These are phyloP conservation scores for Propsilocerus akamusi DNA, from an alignment of 1,140 invertebrate species.

Conservation along the genomic window DNA sequence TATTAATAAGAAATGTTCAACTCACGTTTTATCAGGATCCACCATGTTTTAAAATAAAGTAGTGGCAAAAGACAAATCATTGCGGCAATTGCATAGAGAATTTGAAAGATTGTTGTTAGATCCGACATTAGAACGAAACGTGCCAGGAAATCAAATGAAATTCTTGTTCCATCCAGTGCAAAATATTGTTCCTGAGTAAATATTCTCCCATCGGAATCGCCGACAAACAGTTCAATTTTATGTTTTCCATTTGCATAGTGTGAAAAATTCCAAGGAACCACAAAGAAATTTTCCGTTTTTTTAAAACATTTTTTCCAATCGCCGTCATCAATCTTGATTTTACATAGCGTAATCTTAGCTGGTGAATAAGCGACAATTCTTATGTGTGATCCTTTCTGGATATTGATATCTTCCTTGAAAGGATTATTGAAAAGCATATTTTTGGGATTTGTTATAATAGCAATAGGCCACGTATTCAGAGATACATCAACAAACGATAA, in stretches of 20 bases:
- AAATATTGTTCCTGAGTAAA: slow-evolving; percentile 40
- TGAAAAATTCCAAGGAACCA: slow-evolving; percentile 45
- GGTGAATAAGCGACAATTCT: slow-evolving; percentile 59
- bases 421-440: slow-evolving; percentile 54
- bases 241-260: slow-evolving; percentile 47
- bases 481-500: slow-evolving; percentile 74
- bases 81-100: slow-evolving; percentile 40
- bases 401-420: slow-evolving; percentile 47
- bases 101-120: slow-evolving; percentile 50
- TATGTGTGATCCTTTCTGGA: slow-evolving; percentile 56
- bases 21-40: slow-evolving; percentile 33
- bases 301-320: slow-evolving; percentile 40
- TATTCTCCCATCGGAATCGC: slow-evolving; percentile 36
- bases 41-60: slow-evolving; percentile 32
- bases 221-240: slow-evolving; percentile 39
- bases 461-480: slow-evolving; percentile 61
- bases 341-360: slow-evolving; percentile 35
- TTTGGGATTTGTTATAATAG: slow-evolving; percentile 80
- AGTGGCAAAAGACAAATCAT: slow-evolving; percentile 42
- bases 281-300: slow-evolving; percentile 49
- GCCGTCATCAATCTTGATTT: slow-evolving; percentile 42
- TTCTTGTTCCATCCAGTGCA: slow-evolving; percentile 49
- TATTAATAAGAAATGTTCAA: slow-evolving; percentile 3
- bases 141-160: slow-evolving; percentile 43
- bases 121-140: slow-evolving; percentile 56